phyloP scores from a whole-genome alignment of 2,797 vertebrate genomes.

The Pelodytes ibericus region DNA sequence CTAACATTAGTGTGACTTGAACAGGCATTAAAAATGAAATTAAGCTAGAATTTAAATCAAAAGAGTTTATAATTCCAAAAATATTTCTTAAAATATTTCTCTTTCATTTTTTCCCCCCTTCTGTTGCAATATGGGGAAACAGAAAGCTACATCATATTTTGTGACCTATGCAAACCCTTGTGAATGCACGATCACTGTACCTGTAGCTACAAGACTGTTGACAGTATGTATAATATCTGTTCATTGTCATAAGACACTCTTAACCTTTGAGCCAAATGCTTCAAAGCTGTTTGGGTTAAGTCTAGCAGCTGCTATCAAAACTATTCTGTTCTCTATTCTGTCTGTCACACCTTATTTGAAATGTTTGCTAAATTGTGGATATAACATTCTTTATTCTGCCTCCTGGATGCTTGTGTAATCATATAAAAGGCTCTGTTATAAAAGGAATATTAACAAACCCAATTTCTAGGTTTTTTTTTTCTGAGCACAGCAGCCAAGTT shows the following conservation, averaged over 20 bases:
- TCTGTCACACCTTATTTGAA: slow-evolving; percentile 76
- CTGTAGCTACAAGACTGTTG: slow-evolving; percentile 78
- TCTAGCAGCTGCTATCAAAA: slow-evolving; percentile 75
- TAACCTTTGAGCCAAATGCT: slow-evolving; percentile 81
- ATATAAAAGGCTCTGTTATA: slow-evolving; percentile 69
- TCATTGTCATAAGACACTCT: slow-evolving; percentile 82
- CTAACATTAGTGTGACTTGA: too few species aligned
- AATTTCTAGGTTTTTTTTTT: neutral
- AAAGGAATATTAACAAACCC: too few species aligned
- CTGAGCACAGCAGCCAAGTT: too few species aligned
- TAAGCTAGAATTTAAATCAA: too few species aligned
- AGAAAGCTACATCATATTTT: slow-evolving; percentile 77
- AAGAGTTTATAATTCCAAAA: neutral
- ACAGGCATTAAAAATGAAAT: too few species aligned
- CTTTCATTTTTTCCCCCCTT: neutral
- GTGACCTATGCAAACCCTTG: slow-evolving; percentile 76
- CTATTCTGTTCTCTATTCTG: slow-evolving; percentile 74
- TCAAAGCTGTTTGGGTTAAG: slow-evolving; percentile 81
- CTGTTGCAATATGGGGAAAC: slow-evolving; percentile 67
- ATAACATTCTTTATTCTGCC: slow-evolving; percentile 76
- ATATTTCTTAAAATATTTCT: neutral
- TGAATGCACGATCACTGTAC: slow-evolving; percentile 80
- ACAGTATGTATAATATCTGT: slow-evolving; percentile 80
- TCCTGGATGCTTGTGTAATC: slow-evolving; percentile 75
- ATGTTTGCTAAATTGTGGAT: slow-evolving; percentile 80